Conservation (phyloP, 2,797 vertebrate species). For the Lacerta bilineata region DNA sequence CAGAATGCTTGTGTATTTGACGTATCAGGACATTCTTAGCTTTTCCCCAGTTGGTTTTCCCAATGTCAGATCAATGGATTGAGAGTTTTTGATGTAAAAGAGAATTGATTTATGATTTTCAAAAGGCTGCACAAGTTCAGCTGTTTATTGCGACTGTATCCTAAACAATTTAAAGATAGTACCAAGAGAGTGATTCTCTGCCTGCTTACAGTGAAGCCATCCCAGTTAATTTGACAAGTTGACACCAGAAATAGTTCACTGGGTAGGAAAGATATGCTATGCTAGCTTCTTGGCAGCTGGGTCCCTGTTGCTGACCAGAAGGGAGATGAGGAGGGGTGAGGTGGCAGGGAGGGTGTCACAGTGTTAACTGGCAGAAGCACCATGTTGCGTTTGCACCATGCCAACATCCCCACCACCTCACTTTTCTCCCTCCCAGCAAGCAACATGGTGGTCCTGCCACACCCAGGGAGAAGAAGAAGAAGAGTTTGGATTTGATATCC, state of each 20-base stretch:
- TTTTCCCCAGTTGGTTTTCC: slow-evolving; percentile 39
- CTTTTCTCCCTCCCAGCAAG: too few species aligned
- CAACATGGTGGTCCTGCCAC: too few species aligned
- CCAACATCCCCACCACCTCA: too few species aligned
- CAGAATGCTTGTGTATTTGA: rapidly evolving
- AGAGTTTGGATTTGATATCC: too few species aligned
- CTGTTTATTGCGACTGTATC: slow-evolving; percentile 67
- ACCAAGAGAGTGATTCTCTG: slow-evolving; percentile 2
- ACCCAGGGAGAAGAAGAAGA: too few species aligned
- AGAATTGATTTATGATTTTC: slow-evolving; percentile 55
- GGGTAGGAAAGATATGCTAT: too few species aligned
- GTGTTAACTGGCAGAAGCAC: too few species aligned
- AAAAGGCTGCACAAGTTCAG: slow-evolving; percentile 40
- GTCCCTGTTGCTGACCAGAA: too few species aligned
- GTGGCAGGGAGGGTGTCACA: too few species aligned
- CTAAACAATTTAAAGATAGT: slow-evolving; percentile 41
- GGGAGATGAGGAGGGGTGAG: too few species aligned
- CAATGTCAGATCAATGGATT: slow-evolving; percentile 4
- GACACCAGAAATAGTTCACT: not conserved
- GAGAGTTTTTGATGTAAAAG: slow-evolving; percentile 61
- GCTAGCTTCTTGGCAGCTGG: too few species aligned
- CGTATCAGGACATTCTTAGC: not conserved
- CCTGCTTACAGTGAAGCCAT: not conserved
- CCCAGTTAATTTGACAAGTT: not conserved
- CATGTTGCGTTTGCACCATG: too few species aligned